Evolutionary conservation across 1,140 invertebrate species (phyloP), one percentile per base, ranked within the genome.

Genomic region (Drosophila kikkawai): DNA sequence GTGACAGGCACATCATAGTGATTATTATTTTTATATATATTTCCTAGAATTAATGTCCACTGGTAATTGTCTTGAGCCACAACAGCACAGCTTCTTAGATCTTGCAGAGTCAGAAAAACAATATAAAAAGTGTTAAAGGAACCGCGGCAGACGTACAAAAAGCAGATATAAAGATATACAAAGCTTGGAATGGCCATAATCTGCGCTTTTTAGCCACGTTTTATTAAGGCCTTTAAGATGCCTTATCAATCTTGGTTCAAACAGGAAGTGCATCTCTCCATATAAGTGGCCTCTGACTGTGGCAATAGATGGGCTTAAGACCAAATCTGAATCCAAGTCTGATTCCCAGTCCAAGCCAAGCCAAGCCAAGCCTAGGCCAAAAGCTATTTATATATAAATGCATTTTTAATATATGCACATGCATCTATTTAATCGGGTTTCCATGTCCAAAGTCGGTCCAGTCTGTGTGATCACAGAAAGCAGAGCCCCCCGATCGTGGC

Each of bases 1-100:
- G 56, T 63, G 63, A 48, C 39, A 34, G 9, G 19, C 60, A 55
- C 50, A 34, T 13, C 59, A 48, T 47, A 71, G 66, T 73, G 69
- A 73, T 74, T 73, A 74, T 74, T 73, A 74, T 61, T 74, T 74
- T 74, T 73, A 66, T 70, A 73, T 70, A 69, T 74, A 73, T 74
- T 74, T 74, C 70, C 70, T 73, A 74, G 70, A 74, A 74, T 51
- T 74, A 60, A 74, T 73, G 70, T 74, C 68, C 45, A 32, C 32
- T 51, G 68, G 7, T 73, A 74, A 74, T 74, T 74, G 70, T 74
- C 70, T 74, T 74, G 60, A 73, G 71, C 69, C 48, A 19, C 22
- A 22, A 22, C 1, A 29, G 26, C 26, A 29, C 26, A 29, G 26
- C 26, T 29, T 29, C 7, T 7, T 6, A 6, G 13, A 29, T 50